Base-by-base conservation (phyloP, 2,797 vertebrate genomes). In the Pyrocephalus nanus region DNA sequence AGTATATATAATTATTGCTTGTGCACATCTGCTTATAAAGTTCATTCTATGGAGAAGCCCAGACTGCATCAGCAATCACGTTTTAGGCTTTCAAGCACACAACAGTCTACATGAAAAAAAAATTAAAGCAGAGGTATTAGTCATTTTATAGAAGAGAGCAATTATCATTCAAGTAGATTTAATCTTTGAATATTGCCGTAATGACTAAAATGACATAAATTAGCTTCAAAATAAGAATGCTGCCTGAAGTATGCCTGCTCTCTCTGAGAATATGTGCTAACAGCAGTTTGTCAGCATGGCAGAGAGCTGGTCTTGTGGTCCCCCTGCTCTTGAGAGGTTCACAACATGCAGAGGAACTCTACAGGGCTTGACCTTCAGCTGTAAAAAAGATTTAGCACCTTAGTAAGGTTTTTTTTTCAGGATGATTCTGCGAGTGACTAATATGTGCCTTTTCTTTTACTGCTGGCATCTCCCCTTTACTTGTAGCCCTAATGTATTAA, bases 71-170 rank as follows among this genome's bases (percentile, higher is more conserved):
- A 64, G 50, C 84, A 93, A 43, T 69, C n/a, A 7, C 2, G 0
- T 76, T 93, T 87, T 54, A 93, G 77, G 32, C 65, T 96, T 89
- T 89, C 58, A 75, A 79, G 67, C 62, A 80, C 51, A 30, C 15
- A 72, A 66, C 62, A 55, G 54, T 93, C 47, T 22, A 9, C 21
- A 32, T 53, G 1, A 8, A 60, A 57, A 76, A 53, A 36, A n/a
- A 29, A 30, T 19, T 16, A 60, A 88, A 76, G 25, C 48, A 94
- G 29, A 90, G 53, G 38, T 84, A 55, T 89, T 93, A 96, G 80
- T 95, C 77, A 89, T 89, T 90, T 93, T 86, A 61, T 75, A 62
- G 73, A 93, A 92, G 84, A 93, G 73, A 65, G 10, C 64, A 55
- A 74, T 94, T 95, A 71, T 32, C 1, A 0, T 89, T 82, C 90